Conservation (phyloP, 2,888 invertebrate genomes). For the Dynastes hyllus region DNA sequence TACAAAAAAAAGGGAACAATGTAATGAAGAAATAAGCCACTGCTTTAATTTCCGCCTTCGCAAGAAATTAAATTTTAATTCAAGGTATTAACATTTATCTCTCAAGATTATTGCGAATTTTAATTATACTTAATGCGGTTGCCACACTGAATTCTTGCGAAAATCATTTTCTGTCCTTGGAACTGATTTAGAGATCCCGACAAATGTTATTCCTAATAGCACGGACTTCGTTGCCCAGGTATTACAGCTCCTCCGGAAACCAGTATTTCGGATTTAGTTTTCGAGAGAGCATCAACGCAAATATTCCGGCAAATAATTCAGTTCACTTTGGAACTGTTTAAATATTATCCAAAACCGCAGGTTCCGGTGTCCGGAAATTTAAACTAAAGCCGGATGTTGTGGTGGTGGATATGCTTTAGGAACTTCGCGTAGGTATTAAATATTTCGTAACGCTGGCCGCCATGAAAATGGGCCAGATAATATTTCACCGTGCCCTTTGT, state of each 20-base stretch:
- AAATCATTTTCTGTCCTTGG: slow-evolving; percentile 19
- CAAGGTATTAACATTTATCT: slow-evolving; percentile 6
- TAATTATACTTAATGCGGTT: slow-evolving; percentile 20
- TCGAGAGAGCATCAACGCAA: slow-evolving; percentile 12
- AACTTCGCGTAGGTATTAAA: slow-evolving; percentile 39
- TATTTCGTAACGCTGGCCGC: slow-evolving; percentile 26
- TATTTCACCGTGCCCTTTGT: slow-evolving; percentile 26
- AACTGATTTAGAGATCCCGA: not conserved
- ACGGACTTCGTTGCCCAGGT: not conserved
- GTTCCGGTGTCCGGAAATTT: slow-evolving; percentile 50
- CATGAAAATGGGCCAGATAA: slow-evolving; percentile 32
- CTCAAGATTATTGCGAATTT: slow-evolving; percentile 27
- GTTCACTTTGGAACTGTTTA: slow-evolving; percentile 46
- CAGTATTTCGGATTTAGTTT: slow-evolving; percentile 25
- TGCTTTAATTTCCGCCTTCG: not conserved
- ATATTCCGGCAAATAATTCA: slow-evolving; percentile 40
- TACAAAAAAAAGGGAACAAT: not conserved
- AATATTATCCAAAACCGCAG: slow-evolving; percentile 50
- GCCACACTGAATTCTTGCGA: not conserved
- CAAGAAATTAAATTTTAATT: slow-evolving; percentile 16
- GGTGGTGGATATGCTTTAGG: slow-evolving; percentile 45
- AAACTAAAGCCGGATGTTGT: slow-evolving; percentile 49
- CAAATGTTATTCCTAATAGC: not conserved
- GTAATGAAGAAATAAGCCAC: not conserved
- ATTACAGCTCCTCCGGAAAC: slow-evolving; percentile 9